These are phyloP conservation scores for Nettapus auritus DNA, from an alignment of 2,113 vertebrate species.

Conservation along the genomic window DNA sequence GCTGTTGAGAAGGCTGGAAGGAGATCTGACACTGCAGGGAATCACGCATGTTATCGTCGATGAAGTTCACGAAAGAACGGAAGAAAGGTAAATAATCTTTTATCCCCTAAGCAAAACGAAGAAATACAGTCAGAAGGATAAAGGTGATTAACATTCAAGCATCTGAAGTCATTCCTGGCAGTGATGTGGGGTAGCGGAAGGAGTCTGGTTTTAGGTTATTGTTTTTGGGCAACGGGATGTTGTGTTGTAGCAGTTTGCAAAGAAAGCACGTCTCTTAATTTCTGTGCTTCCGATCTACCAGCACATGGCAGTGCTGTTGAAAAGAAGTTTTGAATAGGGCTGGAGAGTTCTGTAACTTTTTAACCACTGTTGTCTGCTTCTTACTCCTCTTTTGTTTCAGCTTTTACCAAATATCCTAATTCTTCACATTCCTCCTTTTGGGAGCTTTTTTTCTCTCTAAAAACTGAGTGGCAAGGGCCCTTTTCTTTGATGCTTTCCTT, in stretches of 20 bases:
- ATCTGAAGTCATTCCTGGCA: neutral
- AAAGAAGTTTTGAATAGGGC: neutral
- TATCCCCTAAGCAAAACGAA: neutral
- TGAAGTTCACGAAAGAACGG: constrained; percentile 96
- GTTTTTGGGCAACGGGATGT: neutral
- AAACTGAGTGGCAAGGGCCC: neutral
- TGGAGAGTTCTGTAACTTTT: neutral
- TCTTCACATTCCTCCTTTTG: neutral
- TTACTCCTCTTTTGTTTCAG: neutral
- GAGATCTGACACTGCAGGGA: constrained; percentile 85
- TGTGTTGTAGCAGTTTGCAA: neutral
- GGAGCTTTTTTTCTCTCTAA: neutral
- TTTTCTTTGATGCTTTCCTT: neutral
- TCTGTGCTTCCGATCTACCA: neutral
- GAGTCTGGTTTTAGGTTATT: neutral
- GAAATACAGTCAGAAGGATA: neutral
- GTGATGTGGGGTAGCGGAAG: neutral
- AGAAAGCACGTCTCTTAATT: neutral
- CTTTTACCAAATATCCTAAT: neutral
- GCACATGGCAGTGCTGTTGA: neutral
- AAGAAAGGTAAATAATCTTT: constrained; percentile 87
- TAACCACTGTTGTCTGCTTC: neutral
- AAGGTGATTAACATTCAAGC: neutral
- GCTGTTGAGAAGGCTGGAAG: constrained; percentile 89
- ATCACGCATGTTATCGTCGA: constrained; percentile 93